A percentile compares a stretch with the other conserved stretches of the same genome.
phyloP scores from a whole-genome alignment of 2,797 vertebrate genomes.

The Mormyrus proboscirostris region DNA sequence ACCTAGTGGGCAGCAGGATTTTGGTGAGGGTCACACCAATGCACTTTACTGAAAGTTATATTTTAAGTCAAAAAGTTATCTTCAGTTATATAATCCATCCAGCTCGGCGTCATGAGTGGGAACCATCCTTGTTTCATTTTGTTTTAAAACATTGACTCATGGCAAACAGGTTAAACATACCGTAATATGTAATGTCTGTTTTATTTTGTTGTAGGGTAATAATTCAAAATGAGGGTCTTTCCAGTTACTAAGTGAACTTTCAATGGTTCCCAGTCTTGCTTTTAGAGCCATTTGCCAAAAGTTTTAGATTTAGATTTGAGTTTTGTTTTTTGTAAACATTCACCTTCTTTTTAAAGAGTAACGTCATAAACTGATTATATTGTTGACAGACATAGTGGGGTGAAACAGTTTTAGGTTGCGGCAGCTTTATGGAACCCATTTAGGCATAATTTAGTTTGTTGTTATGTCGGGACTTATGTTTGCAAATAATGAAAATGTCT shows the following conservation, averaged over 20 bases:
- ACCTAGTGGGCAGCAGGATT: not conserved
- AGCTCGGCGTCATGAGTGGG: too few species aligned
- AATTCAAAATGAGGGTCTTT: not conserved
- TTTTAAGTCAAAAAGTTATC: not conserved
- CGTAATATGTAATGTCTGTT: not conserved
- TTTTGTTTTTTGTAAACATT: not conserved
- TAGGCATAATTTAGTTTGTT: not conserved
- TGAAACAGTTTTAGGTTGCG: not conserved
- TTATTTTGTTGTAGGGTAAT: not conserved
- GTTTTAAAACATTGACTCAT: not conserved
- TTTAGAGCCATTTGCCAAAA: not conserved
- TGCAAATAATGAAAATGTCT: not conserved
- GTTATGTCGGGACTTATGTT: not conserved
- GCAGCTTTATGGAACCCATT: not conserved
- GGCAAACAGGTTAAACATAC: not conserved
- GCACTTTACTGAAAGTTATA: not conserved
- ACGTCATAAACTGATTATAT: not conserved
- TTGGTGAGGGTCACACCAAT: not conserved
- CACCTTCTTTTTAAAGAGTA: not conserved
- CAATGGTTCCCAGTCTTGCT: not conserved
- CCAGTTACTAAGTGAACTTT: not conserved
- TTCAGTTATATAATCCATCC: not conserved
- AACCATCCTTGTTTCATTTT: not conserved
- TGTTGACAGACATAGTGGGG: not conserved
- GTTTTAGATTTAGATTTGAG: not conserved